Evolutionary conservation across 1,140 invertebrate genomes (phyloP), one percentile per base, ranked within the genome.

Genomic region (Drosophila dunni): DNA sequence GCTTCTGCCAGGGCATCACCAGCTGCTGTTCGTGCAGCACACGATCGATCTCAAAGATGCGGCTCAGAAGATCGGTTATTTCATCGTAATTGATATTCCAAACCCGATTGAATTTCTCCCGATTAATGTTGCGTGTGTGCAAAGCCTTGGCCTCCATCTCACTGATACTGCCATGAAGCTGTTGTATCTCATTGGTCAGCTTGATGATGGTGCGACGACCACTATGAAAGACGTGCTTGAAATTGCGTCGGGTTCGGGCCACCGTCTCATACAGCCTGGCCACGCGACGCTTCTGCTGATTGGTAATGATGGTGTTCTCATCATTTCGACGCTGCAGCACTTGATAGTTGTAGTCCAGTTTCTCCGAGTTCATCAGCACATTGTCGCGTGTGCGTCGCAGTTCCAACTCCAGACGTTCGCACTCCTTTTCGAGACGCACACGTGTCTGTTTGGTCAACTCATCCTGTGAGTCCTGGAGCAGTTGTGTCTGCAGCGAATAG

Each of bases 291-390:
- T 97, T 97, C 81, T 97, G 97, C 81, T 97, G 95, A 58, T 95
- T 96, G 85, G 96, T 95, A 0, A 97, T 95, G 54, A 97, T 96
- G 0, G 95, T 93, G 90, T 97, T 98, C 92, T 98, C 97, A 66
- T 97, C 96, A 86, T 98, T 97, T 7, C 97, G 93, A 88, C 95
- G 96, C 92, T 97, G 97, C 15, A 98, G 86, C 8, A 98, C 95
- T 65, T 94, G 94, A 85, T 97, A 97, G 92, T 97, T 98, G 78
- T 98, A 98, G 81, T 97, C 96, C 24, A 98, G 93, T 91, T 98
- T 97, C 90, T 98, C 97, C 4, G 95, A 95, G 83, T 98, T 98
- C 71, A 97, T 94, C 7, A 95, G 88, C 17, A 94, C 94, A 10
- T 93, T 93, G 8, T 95, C 94, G 91, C 97, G 96, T 54, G 97